Base-by-base conservation (phyloP, 2,888 invertebrate species). In the Tiphia femorata region DNA sequence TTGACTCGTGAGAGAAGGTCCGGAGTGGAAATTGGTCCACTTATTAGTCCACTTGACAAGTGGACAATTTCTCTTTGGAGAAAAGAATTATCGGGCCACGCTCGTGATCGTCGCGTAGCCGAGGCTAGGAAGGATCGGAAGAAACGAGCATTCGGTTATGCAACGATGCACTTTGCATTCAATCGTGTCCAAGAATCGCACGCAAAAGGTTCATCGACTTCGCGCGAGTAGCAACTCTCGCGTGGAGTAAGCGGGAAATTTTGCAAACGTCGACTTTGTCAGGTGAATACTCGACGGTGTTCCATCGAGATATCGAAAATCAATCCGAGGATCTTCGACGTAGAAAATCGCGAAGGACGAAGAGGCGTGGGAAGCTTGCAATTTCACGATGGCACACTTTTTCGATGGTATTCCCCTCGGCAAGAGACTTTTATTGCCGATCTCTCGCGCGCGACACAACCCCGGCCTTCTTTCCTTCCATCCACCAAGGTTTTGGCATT, bases 171-270 rank as follows among this genome's bases (percentile, higher is more conserved):
- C 58, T 76, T 76, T 73, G 68, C 71, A 72, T 77, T 75, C 65
- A 64, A 66, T 67, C 57, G 60, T 49, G 56, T 58, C 44, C 57
- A 55, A 58, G 70, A 70, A 71, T 64, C 56, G 60, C 49, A n/a
- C 8, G 33, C 37, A 51, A 58, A 58, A 65, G 63, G 76, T 77
- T 78, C 72, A 75, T 77, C 72, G 78, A 76, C 76, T 73, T 55
- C 59, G 58, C 49, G 27, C 49, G 40, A 58, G 41, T 46, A 58
- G 54, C 49, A 42, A 53, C 42, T 41, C 60, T 48, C 56, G 67
- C 62, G 62, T 67, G 72, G 73, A 58, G 59, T 40, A 46, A 53
- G 60, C 65, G 57, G 70, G 58, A 72, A 73, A 69, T 63, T n/a
- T 65, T 64, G 67, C 73, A 54, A 6, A n/a, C 25, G 25, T 25